Percentiles rank a stretch among this genome's conserved stretches.
phyloP scores from a whole-genome alignment of 2,888 invertebrate species.

The Operophtera brumata region DNA sequence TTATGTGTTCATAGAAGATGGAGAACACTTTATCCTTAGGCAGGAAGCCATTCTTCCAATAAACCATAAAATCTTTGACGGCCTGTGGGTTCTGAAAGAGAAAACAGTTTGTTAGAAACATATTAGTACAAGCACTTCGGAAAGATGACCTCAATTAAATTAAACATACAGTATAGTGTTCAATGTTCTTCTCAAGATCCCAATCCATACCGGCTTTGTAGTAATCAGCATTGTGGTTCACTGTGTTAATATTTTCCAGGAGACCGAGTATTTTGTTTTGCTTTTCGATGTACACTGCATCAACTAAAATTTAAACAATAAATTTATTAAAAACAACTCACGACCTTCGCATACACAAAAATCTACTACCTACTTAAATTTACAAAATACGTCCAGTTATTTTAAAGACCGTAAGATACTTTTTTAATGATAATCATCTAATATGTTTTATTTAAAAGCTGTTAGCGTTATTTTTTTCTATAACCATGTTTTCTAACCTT shows the following conservation, averaged over 20 bases:
- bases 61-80: conserved; percentile 64
- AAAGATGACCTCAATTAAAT: background rate
- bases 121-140: background rate
- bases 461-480: too few relatives aligned
- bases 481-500: too few relatives aligned
- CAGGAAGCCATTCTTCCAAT: conserved; percentile 69
- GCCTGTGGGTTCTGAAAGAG: conserved; percentile 60
- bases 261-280: conserved; percentile 72
- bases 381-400: too few relatives aligned
- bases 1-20: conserved; percentile 66
- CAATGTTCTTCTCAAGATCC: conserved; percentile 59
- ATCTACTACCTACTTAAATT: too few relatives aligned
- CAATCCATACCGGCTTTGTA: conserved; percentile 60
- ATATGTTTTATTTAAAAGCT: background rate
- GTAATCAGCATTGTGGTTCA: conserved; percentile 56
- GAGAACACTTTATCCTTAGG: conserved; percentile 76
- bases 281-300: conserved; percentile 42
- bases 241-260: conserved; percentile 65
- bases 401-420: background rate
- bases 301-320: conserved; percentile 38
- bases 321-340: background rate
- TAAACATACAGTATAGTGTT: conserved; percentile 59
- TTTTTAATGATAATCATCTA: too few relatives aligned
- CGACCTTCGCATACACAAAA: background rate
- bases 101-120: background rate